Evolutionary conservation across 2,888 invertebrate genomes (phyloP).

Genomic region (Nemoura dubitans): DNA sequence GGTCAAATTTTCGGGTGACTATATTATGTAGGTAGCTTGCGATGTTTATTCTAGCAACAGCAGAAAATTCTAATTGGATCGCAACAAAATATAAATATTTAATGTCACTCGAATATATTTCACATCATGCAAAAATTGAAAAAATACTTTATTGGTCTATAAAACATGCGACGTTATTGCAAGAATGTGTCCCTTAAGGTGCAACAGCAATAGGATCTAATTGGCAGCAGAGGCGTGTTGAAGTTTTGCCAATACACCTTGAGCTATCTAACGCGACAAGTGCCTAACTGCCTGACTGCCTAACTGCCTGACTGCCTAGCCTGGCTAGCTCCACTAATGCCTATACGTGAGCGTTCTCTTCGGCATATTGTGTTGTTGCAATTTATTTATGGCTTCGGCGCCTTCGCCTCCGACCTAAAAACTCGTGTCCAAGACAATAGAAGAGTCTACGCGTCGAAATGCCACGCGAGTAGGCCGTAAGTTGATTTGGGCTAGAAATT

Average conservation of each 20-base stretch:
- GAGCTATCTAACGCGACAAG: not conserved
- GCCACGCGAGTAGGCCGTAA: not conserved
- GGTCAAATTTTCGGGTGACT: too few relatives aligned
- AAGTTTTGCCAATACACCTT: not conserved
- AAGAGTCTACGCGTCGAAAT: not conserved
- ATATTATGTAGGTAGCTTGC: too few relatives aligned
- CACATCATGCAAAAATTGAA: not conserved
- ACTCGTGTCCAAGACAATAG: not conserved
- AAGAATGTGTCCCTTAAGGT: not conserved
- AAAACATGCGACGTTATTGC: not conserved
- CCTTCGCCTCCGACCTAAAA: slow-evolving; percentile 12
- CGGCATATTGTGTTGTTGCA: not conserved
- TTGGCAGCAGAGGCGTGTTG: not conserved
- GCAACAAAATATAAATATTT: not conserved
- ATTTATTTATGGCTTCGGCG: not conserved
- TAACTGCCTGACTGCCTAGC: too few relatives aligned
- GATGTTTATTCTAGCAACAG: too few relatives aligned
- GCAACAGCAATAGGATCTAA: not conserved
- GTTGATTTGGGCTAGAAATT: not conserved
- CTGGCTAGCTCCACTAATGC: not conserved
- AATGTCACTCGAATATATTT: not conserved
- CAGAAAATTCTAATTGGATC: too few relatives aligned
- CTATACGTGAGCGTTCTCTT: not conserved
- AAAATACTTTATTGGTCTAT: not conserved
- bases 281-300: too few relatives aligned